These are phyloP conservation scores for Drosophila navojoa DNA, from an alignment of 1,140 invertebrate genomes.

Conservation along the genomic window DNA sequence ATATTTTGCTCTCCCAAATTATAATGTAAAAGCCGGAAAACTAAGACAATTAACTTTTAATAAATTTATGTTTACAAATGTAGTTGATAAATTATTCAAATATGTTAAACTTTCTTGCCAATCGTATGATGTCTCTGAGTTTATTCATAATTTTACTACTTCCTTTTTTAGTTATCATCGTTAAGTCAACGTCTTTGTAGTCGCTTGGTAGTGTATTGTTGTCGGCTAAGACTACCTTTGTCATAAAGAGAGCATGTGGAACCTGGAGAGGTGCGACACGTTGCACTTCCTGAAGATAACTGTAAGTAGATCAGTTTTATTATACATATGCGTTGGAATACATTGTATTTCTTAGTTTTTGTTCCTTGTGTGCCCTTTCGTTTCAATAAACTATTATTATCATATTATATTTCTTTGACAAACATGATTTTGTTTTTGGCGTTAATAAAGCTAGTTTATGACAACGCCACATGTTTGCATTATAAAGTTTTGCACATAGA, in stretches of 20 bases:
- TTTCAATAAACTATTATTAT: no score
- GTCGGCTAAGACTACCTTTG: slow-evolving; percentile 69
- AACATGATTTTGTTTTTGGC: no score
- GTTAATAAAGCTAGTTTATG: no score
- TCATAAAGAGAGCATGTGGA: slow-evolving; percentile 74
- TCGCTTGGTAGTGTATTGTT: slow-evolving; percentile 67
- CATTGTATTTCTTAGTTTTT: no score
- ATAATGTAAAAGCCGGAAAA: not conserved
- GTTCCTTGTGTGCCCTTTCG: no score
- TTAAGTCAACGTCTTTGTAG: slow-evolving; percentile 69
- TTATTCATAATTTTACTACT: slow-evolving; percentile 48
- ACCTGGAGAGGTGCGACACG: slow-evolving; percentile 62
- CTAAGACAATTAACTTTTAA: not conserved
- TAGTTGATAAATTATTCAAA: slow-evolving; percentile 46
- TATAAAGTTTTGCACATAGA: not conserved
- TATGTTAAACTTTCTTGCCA: slow-evolving; percentile 66
- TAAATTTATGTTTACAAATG: not conserved
- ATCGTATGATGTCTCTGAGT: slow-evolving; percentile 59
- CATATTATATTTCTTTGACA: not conserved
- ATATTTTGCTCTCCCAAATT: not conserved
- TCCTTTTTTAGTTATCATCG: slow-evolving; percentile 62
- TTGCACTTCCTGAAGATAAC: slow-evolving; percentile 68
- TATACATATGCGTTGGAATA: not conserved
- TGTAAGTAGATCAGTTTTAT: slow-evolving; percentile 23
- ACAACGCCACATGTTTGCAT: no score